phyloP scores from a whole-genome alignment of 2,113 vertebrate species.

The Vulpes ferrilata region DNA sequence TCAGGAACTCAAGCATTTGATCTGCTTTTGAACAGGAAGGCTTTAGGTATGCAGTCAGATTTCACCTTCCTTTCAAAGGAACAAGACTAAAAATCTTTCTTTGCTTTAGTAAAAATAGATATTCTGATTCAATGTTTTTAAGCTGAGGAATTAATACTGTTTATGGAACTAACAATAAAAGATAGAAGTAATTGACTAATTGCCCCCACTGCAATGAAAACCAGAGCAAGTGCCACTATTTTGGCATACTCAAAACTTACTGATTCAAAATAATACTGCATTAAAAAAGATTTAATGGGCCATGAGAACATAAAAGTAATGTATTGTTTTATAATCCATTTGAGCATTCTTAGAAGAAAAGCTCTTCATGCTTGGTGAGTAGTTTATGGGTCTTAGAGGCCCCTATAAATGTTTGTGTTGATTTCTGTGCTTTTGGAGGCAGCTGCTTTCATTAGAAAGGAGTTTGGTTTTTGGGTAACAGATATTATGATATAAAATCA shows the following conservation, averaged over 20 bases:
- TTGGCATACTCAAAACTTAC: constrained; percentile 70
- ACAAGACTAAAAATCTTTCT: constrained; percentile 17
- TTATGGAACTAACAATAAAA: constrained; percentile 65
- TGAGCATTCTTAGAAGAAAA: constrained; percentile 77
- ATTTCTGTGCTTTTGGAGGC: constrained; percentile 59
- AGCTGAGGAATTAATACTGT: constrained; percentile 31
- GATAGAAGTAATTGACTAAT: constrained; percentile 51
- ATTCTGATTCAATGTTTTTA: constrained; percentile 54
- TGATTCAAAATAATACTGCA: constrained; percentile 80
- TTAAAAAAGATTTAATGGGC: constrained; percentile 84
- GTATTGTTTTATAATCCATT: constrained; percentile 81
- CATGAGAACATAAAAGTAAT: constrained; percentile 82
- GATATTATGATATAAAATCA: constrained; percentile 22
- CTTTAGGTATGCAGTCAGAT: not conserved
- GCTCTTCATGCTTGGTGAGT: constrained; percentile 23
- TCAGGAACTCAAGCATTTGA: not conserved
- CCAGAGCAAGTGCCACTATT: constrained; percentile 22
- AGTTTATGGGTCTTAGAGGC: constrained; percentile 69
- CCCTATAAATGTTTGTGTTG: constrained; percentile 68
- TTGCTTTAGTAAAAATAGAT: constrained; percentile 48
- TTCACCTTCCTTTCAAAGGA: not conserved
- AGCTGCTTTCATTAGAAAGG: constrained; percentile 62
- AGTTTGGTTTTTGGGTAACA: not conserved
- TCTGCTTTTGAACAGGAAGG: not conserved
- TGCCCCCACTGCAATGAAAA: constrained; percentile 30